Evolutionary conservation across 2,113 vertebrate species (phyloP), one percentile per base, ranked within the genome.

Genomic region (Strix uralensis): DNA sequence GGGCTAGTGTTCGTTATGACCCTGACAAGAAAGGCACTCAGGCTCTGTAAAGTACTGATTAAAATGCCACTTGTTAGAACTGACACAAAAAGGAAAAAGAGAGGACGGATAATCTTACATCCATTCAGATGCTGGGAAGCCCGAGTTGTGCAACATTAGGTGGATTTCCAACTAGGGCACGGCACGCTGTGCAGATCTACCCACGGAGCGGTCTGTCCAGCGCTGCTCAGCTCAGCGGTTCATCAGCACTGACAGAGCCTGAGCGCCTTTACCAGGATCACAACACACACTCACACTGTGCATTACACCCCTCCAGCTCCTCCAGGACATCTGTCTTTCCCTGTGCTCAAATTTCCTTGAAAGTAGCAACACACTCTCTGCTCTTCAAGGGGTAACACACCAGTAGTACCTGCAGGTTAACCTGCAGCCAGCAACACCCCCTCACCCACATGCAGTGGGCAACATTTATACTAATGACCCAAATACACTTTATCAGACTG

Each of bases 361-460:
- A 49, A 63, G 29, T 2, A 72, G 51, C 49, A 65, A 13, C 22
- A 38, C 13, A 2, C 32, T 12, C 58, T 15, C 32, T 79, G 70
- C n/a, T 79, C 57, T 65, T 71, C 55, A 8, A 10, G 11, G 32
- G 2, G 0, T 12, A 20, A 13, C 2, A 10, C 47, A 51, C 44
- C 4, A 7, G 51, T 6, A 15, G 30, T 25, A 23, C 32, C 52
- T 13, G 47, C 62, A 54, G 34, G 36, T 21, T 9, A 17, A 6
- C 13, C 46, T 0, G 2, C 71, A 72, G 36, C 17, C 30, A 14
- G 36, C 52, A 66, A 32, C 65, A 74, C 14, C 25, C 44, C 65
- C 62, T 67, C 42, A 80, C 22, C 46, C 57, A 21, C 0, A 5
- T 40, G 20, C 62, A 47, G 0, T 2, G 1, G 40, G 44, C 21